Conservation (phyloP, 2,113 vertebrate genomes). For the Sylvietta virens region DNA sequence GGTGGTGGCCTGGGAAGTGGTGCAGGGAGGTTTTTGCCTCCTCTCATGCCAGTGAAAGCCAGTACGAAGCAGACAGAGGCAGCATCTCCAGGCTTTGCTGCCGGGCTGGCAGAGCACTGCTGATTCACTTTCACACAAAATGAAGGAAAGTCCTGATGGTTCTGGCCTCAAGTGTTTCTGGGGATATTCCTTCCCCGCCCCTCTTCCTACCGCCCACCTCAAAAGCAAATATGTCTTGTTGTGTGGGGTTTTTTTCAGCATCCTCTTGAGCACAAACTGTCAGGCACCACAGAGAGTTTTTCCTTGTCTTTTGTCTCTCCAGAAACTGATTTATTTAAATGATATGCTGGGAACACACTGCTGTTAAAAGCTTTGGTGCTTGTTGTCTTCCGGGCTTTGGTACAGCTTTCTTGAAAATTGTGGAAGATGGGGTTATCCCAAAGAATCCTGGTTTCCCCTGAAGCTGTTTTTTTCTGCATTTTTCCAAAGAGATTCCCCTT, state of each 20-base stretch:
- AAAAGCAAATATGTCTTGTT: conserved; percentile 11
- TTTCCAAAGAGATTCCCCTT: not conserved
- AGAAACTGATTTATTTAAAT: conserved; percentile 51
- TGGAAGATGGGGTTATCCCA: not conserved
- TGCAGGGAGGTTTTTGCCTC: not conserved
- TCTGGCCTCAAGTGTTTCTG: conserved; percentile 10
- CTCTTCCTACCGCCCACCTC: not conserved
- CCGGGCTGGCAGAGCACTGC: not conserved
- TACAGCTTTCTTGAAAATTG: not conserved
- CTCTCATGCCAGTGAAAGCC: not conserved
- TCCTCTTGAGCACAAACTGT: conserved; percentile 2
- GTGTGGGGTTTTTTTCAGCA: not conserved
- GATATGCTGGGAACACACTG: not conserved
- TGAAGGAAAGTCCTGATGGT: conserved; percentile 1
- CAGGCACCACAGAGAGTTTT: conserved; percentile 21
- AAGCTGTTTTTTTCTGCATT: not conserved
- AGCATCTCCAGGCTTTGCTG: not conserved
- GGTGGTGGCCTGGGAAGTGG: not conserved
- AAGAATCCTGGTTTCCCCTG: not conserved
- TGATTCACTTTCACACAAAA: not conserved
- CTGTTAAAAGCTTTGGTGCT: not conserved
- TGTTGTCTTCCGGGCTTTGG: not conserved
- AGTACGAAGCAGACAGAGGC: not conserved
- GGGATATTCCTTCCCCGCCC: not conserved
- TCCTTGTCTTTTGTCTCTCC: conserved; percentile 41